These are phyloP conservation scores for Perdix hodgsoniae DNA, from an alignment of 2,797 vertebrate genomes.

Conservation along the genomic window DNA sequence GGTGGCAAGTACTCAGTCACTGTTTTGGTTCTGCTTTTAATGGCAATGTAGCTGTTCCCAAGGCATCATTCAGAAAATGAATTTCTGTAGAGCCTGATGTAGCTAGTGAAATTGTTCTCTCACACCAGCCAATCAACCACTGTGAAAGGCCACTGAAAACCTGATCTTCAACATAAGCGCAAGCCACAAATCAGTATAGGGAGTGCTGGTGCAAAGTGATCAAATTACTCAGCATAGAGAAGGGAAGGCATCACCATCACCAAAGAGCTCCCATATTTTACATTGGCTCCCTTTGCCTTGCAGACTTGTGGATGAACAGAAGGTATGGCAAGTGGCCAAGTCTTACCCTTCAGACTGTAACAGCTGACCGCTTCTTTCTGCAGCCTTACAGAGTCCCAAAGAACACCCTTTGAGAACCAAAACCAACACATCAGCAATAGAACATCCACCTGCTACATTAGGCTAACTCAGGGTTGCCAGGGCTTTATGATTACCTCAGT, in stretches of 20 bases:
- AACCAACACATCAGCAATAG: not conserved
- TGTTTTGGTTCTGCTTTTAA: not conserved
- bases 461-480: not conserved
- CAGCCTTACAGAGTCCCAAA: slow-evolving; percentile 90
- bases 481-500: slow-evolving; percentile 79
- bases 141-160: not conserved
- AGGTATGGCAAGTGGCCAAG: fast-evolving
- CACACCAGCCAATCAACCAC: too few relatives aligned
- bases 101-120: too few relatives aligned
- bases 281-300: fast-evolving
- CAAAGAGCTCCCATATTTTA: not conserved
- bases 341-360: slow-evolving; percentile 82
- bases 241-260: too few relatives aligned
- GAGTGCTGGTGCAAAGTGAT: not conserved
- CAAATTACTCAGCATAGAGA: not conserved
- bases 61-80: too few relatives aligned
- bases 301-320: fast-evolving
- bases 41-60: not conserved
- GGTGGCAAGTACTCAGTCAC: not conserved
- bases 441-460: fast-evolving
- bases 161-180: not conserved
- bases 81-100: not conserved
- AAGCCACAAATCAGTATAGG: not conserved
- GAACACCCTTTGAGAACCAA: slow-evolving; percentile 77
- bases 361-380: slow-evolving; percentile 76